Evolutionary conservation across 2,797 vertebrate genomes (phyloP).

Genomic region (Hippocampus kuda): DNA sequence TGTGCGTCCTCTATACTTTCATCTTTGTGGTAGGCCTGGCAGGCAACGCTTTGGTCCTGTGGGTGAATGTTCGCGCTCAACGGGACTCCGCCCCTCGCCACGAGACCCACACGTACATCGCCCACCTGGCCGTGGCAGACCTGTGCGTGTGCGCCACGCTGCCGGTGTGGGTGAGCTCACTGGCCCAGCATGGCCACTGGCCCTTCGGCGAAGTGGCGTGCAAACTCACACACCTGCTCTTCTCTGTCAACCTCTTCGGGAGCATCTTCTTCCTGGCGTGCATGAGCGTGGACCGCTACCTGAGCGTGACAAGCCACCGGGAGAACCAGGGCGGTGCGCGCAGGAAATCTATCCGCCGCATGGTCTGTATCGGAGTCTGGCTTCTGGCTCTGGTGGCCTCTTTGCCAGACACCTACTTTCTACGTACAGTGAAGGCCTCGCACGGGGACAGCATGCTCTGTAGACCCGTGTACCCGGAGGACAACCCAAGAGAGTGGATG

Average conservation of each 20-base stretch:
- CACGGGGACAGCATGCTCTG: constrained; percentile 77
- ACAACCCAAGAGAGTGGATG: constrained; percentile 82
- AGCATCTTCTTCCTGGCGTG: constrained; percentile 95
- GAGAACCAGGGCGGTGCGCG: constrained; percentile 53
- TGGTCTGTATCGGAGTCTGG: constrained; percentile 80
- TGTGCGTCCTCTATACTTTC: constrained; percentile 84
- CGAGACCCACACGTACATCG: constrained; percentile 88
- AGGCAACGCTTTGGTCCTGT: constrained; percentile 85
- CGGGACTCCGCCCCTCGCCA: constrained; percentile 73
- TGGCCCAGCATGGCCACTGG: constrained; percentile 88
- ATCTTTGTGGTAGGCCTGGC: constrained; percentile 85
- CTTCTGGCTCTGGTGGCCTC: constrained; percentile 81
- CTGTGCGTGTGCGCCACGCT: constrained; percentile 86
- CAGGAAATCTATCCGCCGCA: constrained; percentile 66
- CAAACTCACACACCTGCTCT: constrained; percentile 85
- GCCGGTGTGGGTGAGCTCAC: constrained; percentile 86
- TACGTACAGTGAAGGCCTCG: constrained; percentile 71
- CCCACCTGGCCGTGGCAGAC: constrained; percentile 85
- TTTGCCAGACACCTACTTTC: constrained; percentile 85
- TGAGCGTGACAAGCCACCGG: constrained; percentile 60
- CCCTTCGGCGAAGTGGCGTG: constrained; percentile 84
- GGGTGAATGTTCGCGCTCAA: constrained; percentile 85
- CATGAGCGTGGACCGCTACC: constrained; percentile 94
- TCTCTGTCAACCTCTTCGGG: constrained; percentile 89
- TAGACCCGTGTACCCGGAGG: constrained; percentile 79